Evolutionary conservation across 2,888 invertebrate species (phyloP), one percentile per base, ranked within the genome.

Genomic region (Pristionchus mayeri): DNA sequence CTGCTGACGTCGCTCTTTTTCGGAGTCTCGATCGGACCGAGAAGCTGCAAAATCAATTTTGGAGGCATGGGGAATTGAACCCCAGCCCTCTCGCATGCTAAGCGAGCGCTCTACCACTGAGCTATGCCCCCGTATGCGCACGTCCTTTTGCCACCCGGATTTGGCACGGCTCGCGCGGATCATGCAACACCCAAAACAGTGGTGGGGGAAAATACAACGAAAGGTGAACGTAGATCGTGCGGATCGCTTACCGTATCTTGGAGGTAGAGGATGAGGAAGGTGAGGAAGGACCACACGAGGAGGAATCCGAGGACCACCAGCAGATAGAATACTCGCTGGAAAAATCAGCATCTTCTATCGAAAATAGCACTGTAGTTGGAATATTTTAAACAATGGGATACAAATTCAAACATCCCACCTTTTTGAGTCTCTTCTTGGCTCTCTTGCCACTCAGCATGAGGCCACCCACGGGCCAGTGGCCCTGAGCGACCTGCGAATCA

Each of bases 241-340:
- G 21, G 27, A 34, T 27, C 40, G 84, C 87, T 85, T 48, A 91
- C 89, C 78, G 85, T 79, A 67, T 93, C 92, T 85, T 92, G 91
- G 30, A 90, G 85, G 50, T 89, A 89, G 3, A 93, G 85, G 52
- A 93, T 88, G 27, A 88, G 71, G 24, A 93, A 44, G 7, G 93
- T 92, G 44, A 93, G 84, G 44, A 91, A 86, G 84, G 87, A 88
- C 93, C 93, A 93, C 54, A 87, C 76, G 40, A 88, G 54, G 34
- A 92, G 85, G 85, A 93, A 93, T 24, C 87, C 90, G 57, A 92
- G 79, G 16, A 88, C 67, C 37, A 88, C 52, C 4, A 89, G 84
- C 30, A 85, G 71, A 78, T 86, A 88, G 30, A 82, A 30, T 0
- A 82, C n/a, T 6, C 63, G 37, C 81, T 82, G 81, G 44, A 82